Conservation (phyloP, 2,888 invertebrate species). For the Pogonocherus hispidulus region DNA sequence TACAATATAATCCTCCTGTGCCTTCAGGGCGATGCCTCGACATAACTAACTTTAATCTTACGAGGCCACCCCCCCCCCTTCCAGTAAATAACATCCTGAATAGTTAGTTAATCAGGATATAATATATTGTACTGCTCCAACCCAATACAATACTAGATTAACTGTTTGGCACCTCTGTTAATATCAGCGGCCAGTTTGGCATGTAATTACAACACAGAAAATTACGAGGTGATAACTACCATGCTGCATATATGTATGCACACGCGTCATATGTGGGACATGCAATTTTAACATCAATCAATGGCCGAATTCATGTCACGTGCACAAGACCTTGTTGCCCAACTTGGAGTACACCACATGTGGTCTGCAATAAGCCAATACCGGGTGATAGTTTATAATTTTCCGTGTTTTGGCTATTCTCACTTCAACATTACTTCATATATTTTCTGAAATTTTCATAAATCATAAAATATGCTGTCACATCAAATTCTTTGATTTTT, state of each 20-base stretch:
- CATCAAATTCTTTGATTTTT: too few relatives aligned
- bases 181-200: slow-evolving; percentile 23
- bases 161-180: slow-evolving; percentile 29
- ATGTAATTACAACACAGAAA: slow-evolving; percentile 28
- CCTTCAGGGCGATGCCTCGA: too few relatives aligned
- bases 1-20: too few relatives aligned
- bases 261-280: slow-evolving; percentile 31
- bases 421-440: too few relatives aligned
- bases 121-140: slow-evolving; percentile 4
- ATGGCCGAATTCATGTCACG: slow-evolving; percentile 54
- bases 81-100: not conserved
- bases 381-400: not conserved
- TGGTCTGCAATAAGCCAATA: not conserved
- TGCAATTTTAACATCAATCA: slow-evolving; percentile 49
- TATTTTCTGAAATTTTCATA: too few relatives aligned
- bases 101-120: slow-evolving; percentile 7
- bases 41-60: too few relatives aligned
- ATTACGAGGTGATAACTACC: slow-evolving; percentile 28
- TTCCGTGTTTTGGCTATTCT: too few relatives aligned
- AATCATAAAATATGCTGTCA: too few relatives aligned
- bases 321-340: slow-evolving; percentile 50
- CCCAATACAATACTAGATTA: slow-evolving; percentile 16
- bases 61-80: not conserved
- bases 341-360: slow-evolving; percentile 13
- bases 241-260: slow-evolving; percentile 28